phyloP scores from a whole-genome alignment of 2,113 vertebrate genomes.

The Coryphaenoides rupestris region DNA sequence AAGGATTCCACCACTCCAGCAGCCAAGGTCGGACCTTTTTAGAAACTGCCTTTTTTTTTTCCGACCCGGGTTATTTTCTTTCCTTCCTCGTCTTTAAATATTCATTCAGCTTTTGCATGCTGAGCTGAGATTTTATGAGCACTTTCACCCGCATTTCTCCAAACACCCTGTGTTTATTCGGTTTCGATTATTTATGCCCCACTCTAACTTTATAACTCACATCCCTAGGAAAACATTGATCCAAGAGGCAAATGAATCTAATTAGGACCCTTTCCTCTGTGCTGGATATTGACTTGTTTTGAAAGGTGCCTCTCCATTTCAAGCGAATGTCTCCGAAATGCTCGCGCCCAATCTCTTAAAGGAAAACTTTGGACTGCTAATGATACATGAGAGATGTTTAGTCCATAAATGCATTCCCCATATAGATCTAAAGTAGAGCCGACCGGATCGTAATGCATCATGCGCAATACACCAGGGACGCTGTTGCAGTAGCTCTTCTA shows the following conservation, averaged over 20 bases:
- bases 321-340: slow-evolving; percentile 68
- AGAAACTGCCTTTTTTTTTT: slow-evolving; percentile 58
- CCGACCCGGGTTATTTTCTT: slow-evolving; percentile 67
- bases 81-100: slow-evolving; percentile 76
- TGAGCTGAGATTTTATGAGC: slow-evolving; percentile 67
- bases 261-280: slow-evolving; percentile 74
- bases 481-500: slow-evolving; percentile 48
- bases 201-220: slow-evolving; percentile 72
- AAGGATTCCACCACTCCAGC: slow-evolving; percentile 70
- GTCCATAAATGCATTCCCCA: slow-evolving; percentile 55
- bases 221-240: slow-evolving; percentile 77
- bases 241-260: slow-evolving; percentile 76
- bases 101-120: slow-evolving; percentile 69
- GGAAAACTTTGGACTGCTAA: slow-evolving; percentile 63
- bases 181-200: slow-evolving; percentile 76
- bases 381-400: slow-evolving; percentile 57
- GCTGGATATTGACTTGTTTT: slow-evolving; percentile 76
- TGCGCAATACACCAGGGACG: slow-evolving; percentile 59
- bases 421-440: slow-evolving; percentile 54
- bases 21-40: slow-evolving; percentile 75
- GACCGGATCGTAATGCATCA: slow-evolving; percentile 48
- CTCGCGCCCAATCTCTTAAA: slow-evolving; percentile 61
- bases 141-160: slow-evolving; percentile 68
- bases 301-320: slow-evolving; percentile 75
- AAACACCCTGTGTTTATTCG: slow-evolving; percentile 76